Conservation (phyloP, 2,113 vertebrate genomes). For the Glaucomys volans region DNA sequence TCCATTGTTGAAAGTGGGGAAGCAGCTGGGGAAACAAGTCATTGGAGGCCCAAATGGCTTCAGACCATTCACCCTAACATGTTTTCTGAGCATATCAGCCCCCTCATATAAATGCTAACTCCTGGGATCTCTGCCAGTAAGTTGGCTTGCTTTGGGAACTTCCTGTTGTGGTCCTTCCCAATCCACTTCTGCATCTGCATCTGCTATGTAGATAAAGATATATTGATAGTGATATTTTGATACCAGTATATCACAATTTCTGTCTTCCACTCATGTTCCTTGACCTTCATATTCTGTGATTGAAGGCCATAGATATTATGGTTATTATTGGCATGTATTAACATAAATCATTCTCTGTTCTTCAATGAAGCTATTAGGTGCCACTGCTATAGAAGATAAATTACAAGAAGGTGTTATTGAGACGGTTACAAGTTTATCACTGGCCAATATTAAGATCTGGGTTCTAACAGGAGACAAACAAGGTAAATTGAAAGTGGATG, state of each 20-base stretch:
- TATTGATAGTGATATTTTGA: background rate
- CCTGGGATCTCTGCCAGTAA: background rate
- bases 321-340: background rate
- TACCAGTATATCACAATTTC: background rate
- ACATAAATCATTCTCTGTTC: conserved; percentile 50
- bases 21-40: background rate
- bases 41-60: background rate
- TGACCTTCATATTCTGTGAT: background rate
- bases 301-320: background rate
- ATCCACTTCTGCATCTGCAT: background rate
- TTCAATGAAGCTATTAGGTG: conserved; percentile 90
- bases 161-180: background rate
- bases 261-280: background rate
- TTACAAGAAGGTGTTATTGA: conserved; percentile 92
- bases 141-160: conserved; percentile 8
- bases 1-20: background rate
- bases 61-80: background rate
- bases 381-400: conserved; percentile 93
- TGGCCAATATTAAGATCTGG: conserved; percentile 94
- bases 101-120: background rate
- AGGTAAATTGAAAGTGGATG: conserved; percentile 84
- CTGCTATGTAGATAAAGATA: no score
- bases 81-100: background rate
- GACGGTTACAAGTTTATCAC: conserved; percentile 88
- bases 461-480: conserved; percentile 94